Evolutionary conservation across 2,888 invertebrate species (phyloP), one percentile per base, ranked within the genome.

Genomic region (Ischnura elegans): DNA sequence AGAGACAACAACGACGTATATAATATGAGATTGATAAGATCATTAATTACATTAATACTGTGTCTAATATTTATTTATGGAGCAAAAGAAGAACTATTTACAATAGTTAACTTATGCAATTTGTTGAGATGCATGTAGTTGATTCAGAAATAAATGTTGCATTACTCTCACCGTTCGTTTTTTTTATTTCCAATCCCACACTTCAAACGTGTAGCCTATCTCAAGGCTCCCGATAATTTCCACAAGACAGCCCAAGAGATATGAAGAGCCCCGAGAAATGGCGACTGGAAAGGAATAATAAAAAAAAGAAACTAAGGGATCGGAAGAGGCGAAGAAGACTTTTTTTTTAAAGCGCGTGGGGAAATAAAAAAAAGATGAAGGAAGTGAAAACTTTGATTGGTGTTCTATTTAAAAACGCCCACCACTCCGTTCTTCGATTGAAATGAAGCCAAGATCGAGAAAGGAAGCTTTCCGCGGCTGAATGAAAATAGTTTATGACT

Each of bases 361-460:
- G 76, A 61, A 61, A 61, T 1, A 61, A 19, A 76, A 76, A 36
- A 8, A 76, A 76, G 10, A 76, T 13, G 76, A 36, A 61, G 43
- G 42, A 55, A 51, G 51, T 51, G 51, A 19, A 61, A 90, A 90
- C 55, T 90, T 90, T 90, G 90, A 90, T 90, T 90, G 90, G 90
- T 25, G 90, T 90, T 90, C 90, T 90, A 90, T 90, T 90, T 90
- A 90, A 90, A 90, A 90, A 90, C 42, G 61, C 61, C 47, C 87
- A 87, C 87, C 29, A 47, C 51, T 90, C 43, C 42, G 43, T 43
- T 21, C 36, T 42, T 51, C 42, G 90, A 90, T 87, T 87, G 87
- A 51, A 90, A 90, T 61, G 61, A 61, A 90, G 90, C 43, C 90
- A 55, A 90, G 51, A 61, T 90, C 61, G 42, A 51, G 29, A 87